Base-by-base conservation (phyloP, 2,113 vertebrate species). In the Eonycteris spelaea region DNA sequence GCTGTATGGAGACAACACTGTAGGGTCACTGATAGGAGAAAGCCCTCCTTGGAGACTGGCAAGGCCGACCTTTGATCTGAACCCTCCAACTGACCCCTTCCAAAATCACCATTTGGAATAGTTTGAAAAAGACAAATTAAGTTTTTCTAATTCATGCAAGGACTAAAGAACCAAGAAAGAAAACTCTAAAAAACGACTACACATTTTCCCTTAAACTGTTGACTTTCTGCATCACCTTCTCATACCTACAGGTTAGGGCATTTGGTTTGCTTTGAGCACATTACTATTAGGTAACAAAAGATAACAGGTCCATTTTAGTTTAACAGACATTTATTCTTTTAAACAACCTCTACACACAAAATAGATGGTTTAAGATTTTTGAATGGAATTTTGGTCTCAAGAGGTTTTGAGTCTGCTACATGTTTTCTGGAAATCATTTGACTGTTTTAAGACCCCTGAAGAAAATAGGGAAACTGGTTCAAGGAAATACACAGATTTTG, bases 311-410 rank as follows among this genome's bases (percentile, higher is more conserved):
- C 74, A 85, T 67, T 92, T 89, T 87, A 33, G 77, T 75, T 95
- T 94, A 85, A 90, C 22, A 96, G 65, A 95, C 79, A 92, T 96
- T 98, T 98, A 97, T 96, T 97, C 90, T 92, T 95, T 95, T 84
- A 86, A 98, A 97, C 71, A 74, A 92, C 68, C 12, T 93, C 92
- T 87, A 97, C 84, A 96, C 53, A 96, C 75, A 96, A 40, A 87
- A 90, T 53, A 70, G 71, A 80, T 61, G 63, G 51, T 70, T 82
- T 89, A 65, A 86, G 35, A 75, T 51, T 48, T 70, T 14, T 90
- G 53, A 86, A 18, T 61, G 14, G 6, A 86, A 67, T 77, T 68
- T 77, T 70, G 71, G n/a, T 84, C 35, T 85, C 26, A 91, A 67
- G 7, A 45, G 14, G 10, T 75, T 95, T 71, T 86, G n/a, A 80